Evolutionary conservation across 2,113 vertebrate genomes (phyloP), one percentile per base, ranked within the genome.

Genomic region (Synchiropus splendidus): DNA sequence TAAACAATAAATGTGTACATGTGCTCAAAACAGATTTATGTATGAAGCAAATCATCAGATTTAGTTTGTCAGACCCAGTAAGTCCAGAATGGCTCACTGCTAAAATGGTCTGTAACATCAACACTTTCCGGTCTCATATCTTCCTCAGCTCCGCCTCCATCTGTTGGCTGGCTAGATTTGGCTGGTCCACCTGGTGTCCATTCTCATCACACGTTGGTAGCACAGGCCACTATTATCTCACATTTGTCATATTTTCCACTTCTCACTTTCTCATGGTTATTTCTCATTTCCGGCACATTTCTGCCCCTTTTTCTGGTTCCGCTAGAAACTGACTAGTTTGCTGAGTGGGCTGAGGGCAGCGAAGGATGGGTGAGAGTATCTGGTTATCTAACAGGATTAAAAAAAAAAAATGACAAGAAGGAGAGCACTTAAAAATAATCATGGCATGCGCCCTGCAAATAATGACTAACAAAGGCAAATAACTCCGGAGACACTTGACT

Each of bases 321-420:
- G 21, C 4, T 27, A 27, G 4, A 4, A 4, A 27, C 21, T 27
- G 21, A n/a, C 34, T 11, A 10, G 64, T 71, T 79, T 69, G 77
- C 78, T 73, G 78, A 81, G 79, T 81, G 82, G 78, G 79, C 71
- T 74, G 75, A 14, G 12, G 48, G 43, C 46, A 61, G 61, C 34
- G 69, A 58, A 65, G 72, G 69, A 69, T 58, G 64, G 57, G 70
- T 59, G 58, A 59, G 51, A 61, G 63, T 58, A 60, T 49, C 45
- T 55, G 53, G 77, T 82, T 82, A 82, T 72, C 77, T 80, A 83
- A 80, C 75, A 64, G 67, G 69, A 81, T 82, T 82, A 78, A 78
- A 80, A 59, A 67, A 74, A 74, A 83, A 81, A 79, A 82, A 78
- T n/a, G n/a, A 37, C 61, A 48, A 65, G 70, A 58, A 61, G 60